These are phyloP conservation scores for Caenorhabditis brenneri DNA, from an alignment of 1,140 invertebrate genomes.

Conservation along the genomic window DNA sequence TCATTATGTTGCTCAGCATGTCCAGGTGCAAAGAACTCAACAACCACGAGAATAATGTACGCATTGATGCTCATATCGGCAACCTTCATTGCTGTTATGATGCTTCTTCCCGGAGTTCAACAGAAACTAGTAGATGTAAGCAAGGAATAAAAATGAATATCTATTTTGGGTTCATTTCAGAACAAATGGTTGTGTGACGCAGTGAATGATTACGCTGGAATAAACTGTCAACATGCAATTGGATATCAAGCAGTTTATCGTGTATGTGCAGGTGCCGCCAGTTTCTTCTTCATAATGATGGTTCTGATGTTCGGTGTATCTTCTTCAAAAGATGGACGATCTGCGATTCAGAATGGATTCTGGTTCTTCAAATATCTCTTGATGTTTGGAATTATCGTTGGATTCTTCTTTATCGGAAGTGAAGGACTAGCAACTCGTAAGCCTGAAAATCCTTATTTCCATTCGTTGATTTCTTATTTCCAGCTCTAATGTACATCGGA, in stretches of 20 bases:
- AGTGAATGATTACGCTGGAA: constrained; percentile 45
- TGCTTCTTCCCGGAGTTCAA: constrained; percentile 86
- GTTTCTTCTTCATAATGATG: constrained; percentile 93
- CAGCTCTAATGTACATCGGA: constrained; percentile 98
- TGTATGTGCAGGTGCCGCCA: constrained; percentile 88
- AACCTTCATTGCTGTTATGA: constrained; percentile 86
- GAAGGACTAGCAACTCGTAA: constrained; percentile 76
- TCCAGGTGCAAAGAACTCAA: constrained; percentile 93
- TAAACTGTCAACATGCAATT: constrained; percentile 62
- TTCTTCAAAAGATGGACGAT: constrained; percentile 86
- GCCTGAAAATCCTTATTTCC: no score
- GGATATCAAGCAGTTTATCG: constrained; percentile 70
- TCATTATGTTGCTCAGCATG: constrained; percentile 94
- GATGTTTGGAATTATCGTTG: constrained; percentile 88
- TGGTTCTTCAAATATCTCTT: constrained; percentile 96
- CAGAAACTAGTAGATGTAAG: constrained; percentile 76
- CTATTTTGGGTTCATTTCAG: constrained; percentile 38
- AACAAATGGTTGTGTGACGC: constrained; percentile 66
- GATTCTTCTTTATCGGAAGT: constrained; percentile 94
- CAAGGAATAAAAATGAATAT: background rate
- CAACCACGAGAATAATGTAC: constrained; percentile 93
- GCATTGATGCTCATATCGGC: constrained; percentile 88
- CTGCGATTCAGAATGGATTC: constrained; percentile 97
- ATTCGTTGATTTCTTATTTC: no score
- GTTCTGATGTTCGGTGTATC: constrained; percentile 91